Base-by-base conservation (phyloP, 53 echinoderm and acorn worm species). In the Holothuria scabra region DNA sequence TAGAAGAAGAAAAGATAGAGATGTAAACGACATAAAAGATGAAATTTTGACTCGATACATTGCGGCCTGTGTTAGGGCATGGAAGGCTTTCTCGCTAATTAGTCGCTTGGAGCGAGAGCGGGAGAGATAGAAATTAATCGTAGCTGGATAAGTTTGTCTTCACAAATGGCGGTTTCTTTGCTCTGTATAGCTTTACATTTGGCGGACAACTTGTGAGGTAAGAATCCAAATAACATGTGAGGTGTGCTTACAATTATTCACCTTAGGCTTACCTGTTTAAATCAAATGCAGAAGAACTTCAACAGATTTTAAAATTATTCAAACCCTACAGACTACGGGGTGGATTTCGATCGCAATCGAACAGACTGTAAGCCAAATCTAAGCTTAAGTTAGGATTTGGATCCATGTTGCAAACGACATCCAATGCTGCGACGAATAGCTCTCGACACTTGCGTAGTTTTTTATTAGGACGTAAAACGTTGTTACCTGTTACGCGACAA, bases 41-140 rank as follows among this genome's bases (percentile, higher is more conserved):
- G 78, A 78, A 78, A 56, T 48, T 56, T 31, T 56, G 58, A 71
- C 46, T 71, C 34, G 56, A 56, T 78, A 70, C 78, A 56, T 56
- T 78, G 58, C 56, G 56, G 58, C 78, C 30, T 44, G 19, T 32
- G 57, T 24, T 56, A 28, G 78, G 58, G 78, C 56, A 78, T 71
- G 22, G 71, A 32, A 78, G 62, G 81, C 81, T 81, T 28, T 81
- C 46, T 81, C 81, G 63, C 81, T 81, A 81, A 81, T 81, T 81
- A 81, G 81, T 81, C 28, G 81, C 81, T 81, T 16, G 63, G 64
- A 81, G 81, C 81, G 28, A 28, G 19, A 22, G 64, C 30, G 34
- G 28, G 32, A 81, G 25, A 78, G 57, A 56, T 28, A 78, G 78
- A 56, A 78, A 62, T 65, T 65, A 82, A 64, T 82, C 65, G 82